phyloP scores from a whole-genome alignment of 2,888 invertebrate genomes.

The Chymomyza amoena region DNA sequence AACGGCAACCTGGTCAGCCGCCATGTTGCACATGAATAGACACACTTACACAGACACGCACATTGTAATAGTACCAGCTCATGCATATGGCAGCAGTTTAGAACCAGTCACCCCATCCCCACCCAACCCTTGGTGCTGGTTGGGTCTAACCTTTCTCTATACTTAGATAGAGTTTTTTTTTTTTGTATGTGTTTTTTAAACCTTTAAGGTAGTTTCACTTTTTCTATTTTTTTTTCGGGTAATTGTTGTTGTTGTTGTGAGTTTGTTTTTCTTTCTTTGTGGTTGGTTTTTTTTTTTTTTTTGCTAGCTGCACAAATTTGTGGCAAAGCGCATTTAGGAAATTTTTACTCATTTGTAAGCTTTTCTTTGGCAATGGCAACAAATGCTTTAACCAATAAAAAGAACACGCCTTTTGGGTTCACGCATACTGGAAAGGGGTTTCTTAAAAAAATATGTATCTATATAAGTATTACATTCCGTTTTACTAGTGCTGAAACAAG shows the following conservation, averaged over 20 bases:
- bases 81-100: background rate
- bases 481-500: too few relatives aligned
- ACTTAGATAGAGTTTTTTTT: slow-evolving; percentile 24
- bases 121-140: background rate
- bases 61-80: background rate
- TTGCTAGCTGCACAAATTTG: background rate
- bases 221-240: background rate
- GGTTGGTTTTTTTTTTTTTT: slow-evolving; percentile 10
- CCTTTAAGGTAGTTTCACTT: slow-evolving; percentile 39
- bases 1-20: slow-evolving; percentile 34
- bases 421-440: too few relatives aligned
- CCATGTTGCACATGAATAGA: slow-evolving; percentile 67
- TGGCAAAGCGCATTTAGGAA: slow-evolving; percentile 45
- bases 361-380: slow-evolving; percentile 31
- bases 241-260: background rate
- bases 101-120: background rate
- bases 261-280: slow-evolving; percentile 6
- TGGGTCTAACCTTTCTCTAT: background rate
- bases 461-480: too few relatives aligned
- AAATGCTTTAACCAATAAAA: background rate
- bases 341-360: slow-evolving; percentile 49
- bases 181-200: slow-evolving; percentile 28
- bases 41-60: slow-evolving; percentile 38
- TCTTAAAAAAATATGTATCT: too few relatives aligned
- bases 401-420: background rate